A percentile compares a stretch with the other conserved stretches of the same genome.
These are phyloP conservation scores for Drosophila niveifrons DNA, from an alignment of 2,888 invertebrate genomes.

Conservation along the genomic window DNA sequence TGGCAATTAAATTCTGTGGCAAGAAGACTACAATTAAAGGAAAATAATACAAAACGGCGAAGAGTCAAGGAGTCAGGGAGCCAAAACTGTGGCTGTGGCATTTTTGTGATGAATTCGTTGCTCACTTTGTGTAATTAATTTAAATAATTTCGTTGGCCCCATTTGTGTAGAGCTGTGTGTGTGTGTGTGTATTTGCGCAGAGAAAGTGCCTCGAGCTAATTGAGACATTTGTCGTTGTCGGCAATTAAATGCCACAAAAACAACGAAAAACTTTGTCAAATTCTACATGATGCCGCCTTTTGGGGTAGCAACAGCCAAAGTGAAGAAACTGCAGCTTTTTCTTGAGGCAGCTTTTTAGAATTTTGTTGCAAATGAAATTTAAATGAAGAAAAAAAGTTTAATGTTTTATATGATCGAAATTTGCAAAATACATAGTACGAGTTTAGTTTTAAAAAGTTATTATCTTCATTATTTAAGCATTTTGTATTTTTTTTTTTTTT, in stretches of 20 bases:
- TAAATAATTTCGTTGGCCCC: constrained; percentile 69
- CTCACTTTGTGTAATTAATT: constrained; percentile 67
- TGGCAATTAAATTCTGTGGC: constrained; percentile 46
- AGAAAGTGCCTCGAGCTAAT: constrained; percentile 67
- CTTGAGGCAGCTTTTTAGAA: too few species aligned
- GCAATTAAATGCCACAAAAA: constrained; percentile 38
- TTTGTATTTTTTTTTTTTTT: too few species aligned
- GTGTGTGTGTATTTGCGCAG: too few species aligned
- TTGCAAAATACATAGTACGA: too few species aligned
- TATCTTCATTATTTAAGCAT: too few species aligned
- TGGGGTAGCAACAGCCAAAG: neutral
- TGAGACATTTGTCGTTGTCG: constrained; percentile 67
- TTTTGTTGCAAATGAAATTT: too few species aligned
- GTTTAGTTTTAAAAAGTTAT: too few species aligned
- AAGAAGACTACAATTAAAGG: constrained; percentile 63
- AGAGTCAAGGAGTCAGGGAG: neutral
- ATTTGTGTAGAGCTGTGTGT: too few species aligned
- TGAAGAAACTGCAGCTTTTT: too few species aligned
- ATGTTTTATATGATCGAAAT: too few species aligned
- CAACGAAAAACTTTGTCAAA: constrained; percentile 22
- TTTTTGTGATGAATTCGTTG: constrained; percentile 52
- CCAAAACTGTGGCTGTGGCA: neutral
- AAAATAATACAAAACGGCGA: constrained; percentile 21
- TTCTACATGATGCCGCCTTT: neutral
- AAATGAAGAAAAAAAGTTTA: too few species aligned